Evolutionary conservation across 2,113 vertebrate genomes (phyloP).

Genomic region (Malurus melanocephalus): DNA sequence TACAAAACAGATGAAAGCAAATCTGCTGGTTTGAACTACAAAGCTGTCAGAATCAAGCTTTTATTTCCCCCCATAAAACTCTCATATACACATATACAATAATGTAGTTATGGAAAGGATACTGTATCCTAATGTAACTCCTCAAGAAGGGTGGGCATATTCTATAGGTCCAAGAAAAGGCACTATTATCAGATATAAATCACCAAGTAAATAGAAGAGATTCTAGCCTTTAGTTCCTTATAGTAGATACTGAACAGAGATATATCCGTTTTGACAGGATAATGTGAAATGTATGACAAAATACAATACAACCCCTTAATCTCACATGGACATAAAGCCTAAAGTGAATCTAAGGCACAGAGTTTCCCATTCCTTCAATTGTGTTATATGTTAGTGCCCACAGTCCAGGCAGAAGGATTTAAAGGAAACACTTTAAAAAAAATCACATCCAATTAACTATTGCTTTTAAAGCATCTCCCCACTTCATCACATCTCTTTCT

Average conservation of each 20-base stretch:
- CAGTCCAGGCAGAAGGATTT: not conserved
- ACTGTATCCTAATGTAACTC: not conserved
- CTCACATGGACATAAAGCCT: not conserved
- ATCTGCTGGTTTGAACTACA: not conserved
- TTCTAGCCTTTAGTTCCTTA: not conserved
- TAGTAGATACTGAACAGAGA: not conserved
- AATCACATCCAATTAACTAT: not conserved
- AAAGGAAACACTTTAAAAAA: not conserved
- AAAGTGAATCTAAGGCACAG: not conserved
- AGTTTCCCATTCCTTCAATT: not conserved
- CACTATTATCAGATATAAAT: not conserved
- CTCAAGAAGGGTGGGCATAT: not conserved
- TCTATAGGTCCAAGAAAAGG: not conserved
- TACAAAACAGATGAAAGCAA: not conserved
- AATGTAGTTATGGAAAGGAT: not conserved
- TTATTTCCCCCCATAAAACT: not conserved
- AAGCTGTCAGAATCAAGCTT: not conserved
- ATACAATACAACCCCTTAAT: not conserved
- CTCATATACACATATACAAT: not conserved
- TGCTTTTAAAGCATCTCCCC: not conserved
- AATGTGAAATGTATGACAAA: not conserved
- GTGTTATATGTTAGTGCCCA: not conserved
- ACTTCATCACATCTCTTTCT: not conserved
- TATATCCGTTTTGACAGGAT: not conserved
- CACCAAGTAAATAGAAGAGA: not conserved